These are phyloP conservation scores for Geotrupes spiniger DNA, from an alignment of 2,888 invertebrate genomes.

Conservation along the genomic window DNA sequence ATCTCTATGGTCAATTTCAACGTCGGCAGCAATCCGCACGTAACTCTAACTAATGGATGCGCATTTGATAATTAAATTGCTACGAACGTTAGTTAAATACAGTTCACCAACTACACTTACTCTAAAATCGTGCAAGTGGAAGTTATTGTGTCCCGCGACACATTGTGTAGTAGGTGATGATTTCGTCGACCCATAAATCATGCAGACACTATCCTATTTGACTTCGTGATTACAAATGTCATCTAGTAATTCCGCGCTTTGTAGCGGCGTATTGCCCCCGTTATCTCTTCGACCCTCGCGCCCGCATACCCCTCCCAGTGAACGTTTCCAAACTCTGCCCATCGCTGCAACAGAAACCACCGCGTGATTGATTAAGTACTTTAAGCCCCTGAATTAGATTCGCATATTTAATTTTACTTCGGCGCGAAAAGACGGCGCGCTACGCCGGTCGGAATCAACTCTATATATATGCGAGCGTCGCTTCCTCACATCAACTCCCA, in stretches of 20 bases:
- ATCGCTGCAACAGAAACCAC: conserved; percentile 29
- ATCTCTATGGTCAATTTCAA: conserved; percentile 44
- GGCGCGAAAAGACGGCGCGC: conserved; percentile 35
- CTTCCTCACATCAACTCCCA: conserved; percentile 43
- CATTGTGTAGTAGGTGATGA: conserved; percentile 38
- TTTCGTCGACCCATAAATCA: conserved; percentile 44
- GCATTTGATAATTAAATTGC: conserved; percentile 49
- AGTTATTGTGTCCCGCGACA: conserved; percentile 40
- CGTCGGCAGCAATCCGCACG: conserved; percentile 43
- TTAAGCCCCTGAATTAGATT: conserved; percentile 48
- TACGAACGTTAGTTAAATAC: conserved; percentile 29
- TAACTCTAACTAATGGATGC: conserved; percentile 44
- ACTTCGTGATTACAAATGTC: conserved; percentile 46
- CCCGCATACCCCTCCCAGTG: conserved; percentile 16
- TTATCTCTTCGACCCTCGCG: conserved; percentile 26
- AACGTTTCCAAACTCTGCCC: conserved; percentile 26
- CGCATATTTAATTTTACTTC: conserved; percentile 49
- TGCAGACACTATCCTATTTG: conserved; percentile 42
- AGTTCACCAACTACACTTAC: conserved; percentile 29
- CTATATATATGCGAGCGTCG: conserved; percentile 36
- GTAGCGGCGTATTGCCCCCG: conserved; percentile 29
- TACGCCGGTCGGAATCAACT: conserved; percentile 29
- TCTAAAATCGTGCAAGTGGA: conserved; percentile 37
- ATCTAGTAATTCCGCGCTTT: conserved; percentile 42
- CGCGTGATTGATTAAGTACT: conserved; percentile 50